Evolutionary conservation across 2,888 invertebrate species (phyloP), one percentile per base, ranked within the genome.

Genomic region (Danaus chrysippus): DNA sequence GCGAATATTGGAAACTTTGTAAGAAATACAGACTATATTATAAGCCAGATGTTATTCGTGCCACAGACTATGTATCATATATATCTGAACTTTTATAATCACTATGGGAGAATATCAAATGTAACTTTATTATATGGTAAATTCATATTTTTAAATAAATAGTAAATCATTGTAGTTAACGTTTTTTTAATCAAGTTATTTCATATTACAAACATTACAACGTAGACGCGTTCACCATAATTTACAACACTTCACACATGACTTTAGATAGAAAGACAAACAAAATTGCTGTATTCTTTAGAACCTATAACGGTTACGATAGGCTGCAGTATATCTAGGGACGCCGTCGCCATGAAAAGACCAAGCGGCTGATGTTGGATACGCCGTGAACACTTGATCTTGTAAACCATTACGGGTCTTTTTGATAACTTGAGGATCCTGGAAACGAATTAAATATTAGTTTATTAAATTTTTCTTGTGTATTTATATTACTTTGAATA

Each of bases 401-500:
- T 91, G 90, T 59, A 91, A 72, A n/a, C 90, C 90, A 69, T 91
- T 91, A 56, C 87, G 75, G 55, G 65, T 70, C 46, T 73, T 82
- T 15, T 68, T 64, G 15, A 34, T 34, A 34, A 34, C 23, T 34
- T 34, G 23, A 34, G 23, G 23, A 34, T 34, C 23, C 23, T 34
- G 23, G 6, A 34, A 34, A 34, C 3, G 23, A 34, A 34, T 34
- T 34, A 34, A 34, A 6, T 34, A 34, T 34, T 34, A 34, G 23
- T 34, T 34, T 23, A 76, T 15, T 5, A 15, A 13, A 9, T 49
- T 10, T 49, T 17, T 49, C 17, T 17, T 17, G 10, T 15, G 1
- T 17, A 3, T 49, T 11, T 49, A 17, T 11, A 9, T 17, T 9
- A 11, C 10, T 17, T 17, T 17, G 52, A 46, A 44, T 12, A 46